phyloP scores from a whole-genome alignment of 2,113 vertebrate genomes.

The Chrysemys picta region DNA sequence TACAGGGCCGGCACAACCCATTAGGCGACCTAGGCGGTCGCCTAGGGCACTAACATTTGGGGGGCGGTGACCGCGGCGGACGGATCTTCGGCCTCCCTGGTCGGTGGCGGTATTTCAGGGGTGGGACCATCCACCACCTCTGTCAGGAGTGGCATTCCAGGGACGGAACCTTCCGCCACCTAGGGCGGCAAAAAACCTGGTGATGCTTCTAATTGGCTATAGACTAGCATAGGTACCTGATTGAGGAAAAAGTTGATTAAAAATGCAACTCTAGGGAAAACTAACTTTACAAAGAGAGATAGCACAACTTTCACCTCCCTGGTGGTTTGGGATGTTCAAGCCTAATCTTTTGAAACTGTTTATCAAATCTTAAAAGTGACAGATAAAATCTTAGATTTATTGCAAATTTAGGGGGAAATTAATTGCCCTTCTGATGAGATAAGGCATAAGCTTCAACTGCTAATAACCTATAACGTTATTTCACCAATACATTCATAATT shows the following conservation, averaged over 20 bases:
- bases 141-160: no score
- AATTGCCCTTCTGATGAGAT: background rate
- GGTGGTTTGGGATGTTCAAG: slow-evolving; percentile 1
- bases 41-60: no score
- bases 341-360: background rate
- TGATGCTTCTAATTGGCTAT: background rate
- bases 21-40: no score
- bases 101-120: no score
- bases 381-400: background rate
- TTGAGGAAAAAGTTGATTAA: background rate
- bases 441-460: background rate
- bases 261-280: background rate
- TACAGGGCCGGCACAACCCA: background rate
- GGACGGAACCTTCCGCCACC: no score
- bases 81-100: no score
- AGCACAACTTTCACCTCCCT: background rate
- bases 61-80: no score
- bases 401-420: background rate
- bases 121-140: no score
- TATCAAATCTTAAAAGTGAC: slow-evolving; percentile 4
- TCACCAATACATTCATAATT: background rate
- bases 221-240: background rate
- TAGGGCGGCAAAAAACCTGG: no score
- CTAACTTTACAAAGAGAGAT: background rate
- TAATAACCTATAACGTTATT: background rate